Evolutionary conservation across 2,113 vertebrate species (phyloP).

Genomic region (Symphodus melops): DNA sequence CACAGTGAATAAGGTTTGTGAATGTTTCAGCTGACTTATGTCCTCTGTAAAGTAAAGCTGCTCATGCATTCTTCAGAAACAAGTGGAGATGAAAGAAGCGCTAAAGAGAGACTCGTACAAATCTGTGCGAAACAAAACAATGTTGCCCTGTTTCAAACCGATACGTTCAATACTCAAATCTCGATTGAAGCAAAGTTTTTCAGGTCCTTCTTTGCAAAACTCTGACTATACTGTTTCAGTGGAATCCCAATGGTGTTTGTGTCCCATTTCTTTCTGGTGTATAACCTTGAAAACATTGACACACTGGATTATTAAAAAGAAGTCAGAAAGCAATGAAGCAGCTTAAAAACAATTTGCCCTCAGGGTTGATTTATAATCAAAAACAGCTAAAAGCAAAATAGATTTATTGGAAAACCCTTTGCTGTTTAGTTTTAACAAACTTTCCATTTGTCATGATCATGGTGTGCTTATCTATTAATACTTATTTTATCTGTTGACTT

Average conservation of each 20-base stretch:
- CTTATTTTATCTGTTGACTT: not conserved
- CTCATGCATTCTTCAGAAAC: too few relatives aligned
- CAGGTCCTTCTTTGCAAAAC: not conserved
- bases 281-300: slow-evolving; percentile 28
- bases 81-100: too few relatives aligned
- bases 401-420: not conserved
- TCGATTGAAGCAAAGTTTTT: too few relatives aligned
- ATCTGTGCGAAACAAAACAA: not conserved
- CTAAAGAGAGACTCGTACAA: not conserved
- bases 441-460: not conserved
- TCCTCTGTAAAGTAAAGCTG: not conserved
- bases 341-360: slow-evolving; percentile 1
- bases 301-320: slow-evolving; percentile 6
- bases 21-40: slow-evolving; percentile 10
- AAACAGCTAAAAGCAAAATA: not conserved
- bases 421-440: not conserved
- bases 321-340: slow-evolving; percentile 6
- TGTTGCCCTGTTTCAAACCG: not conserved
- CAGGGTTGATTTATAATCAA: slow-evolving; percentile 5
- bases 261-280: slow-evolving; percentile 21
- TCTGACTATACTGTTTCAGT: slow-evolving; percentile 1
- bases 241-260: slow-evolving; percentile 18
- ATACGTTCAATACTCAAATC: not conserved
- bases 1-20: slow-evolving; percentile 14
- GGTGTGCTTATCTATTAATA: not conserved